Conservation (phyloP, 2,113 vertebrate species). For the Saccopteryx leptura region DNA sequence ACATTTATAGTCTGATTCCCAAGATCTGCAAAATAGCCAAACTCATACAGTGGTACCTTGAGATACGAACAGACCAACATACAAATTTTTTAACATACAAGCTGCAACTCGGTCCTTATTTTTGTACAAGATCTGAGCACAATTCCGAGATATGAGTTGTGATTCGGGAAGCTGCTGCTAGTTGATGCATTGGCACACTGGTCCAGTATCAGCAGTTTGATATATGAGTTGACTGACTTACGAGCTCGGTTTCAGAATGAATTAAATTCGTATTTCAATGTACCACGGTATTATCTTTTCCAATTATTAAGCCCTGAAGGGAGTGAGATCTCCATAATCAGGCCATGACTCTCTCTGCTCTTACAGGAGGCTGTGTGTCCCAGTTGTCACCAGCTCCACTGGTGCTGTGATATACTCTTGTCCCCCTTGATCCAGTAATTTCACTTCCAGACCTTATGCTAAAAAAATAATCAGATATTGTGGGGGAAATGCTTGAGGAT, state of each 20-base stretch:
- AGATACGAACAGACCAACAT: too few relatives aligned
- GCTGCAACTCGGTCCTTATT: too few relatives aligned
- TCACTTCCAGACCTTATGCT: background rate
- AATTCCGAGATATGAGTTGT: too few relatives aligned
- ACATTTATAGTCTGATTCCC: conserved; percentile 64
- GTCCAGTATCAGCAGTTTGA: too few relatives aligned
- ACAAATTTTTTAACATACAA: too few relatives aligned
- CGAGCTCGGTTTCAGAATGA: too few relatives aligned
- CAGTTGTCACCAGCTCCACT: background rate
- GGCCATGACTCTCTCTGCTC: background rate
- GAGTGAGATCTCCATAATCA: background rate
- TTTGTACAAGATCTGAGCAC: too few relatives aligned
- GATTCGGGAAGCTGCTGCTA: too few relatives aligned
- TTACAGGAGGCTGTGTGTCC: background rate
- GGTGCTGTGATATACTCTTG: background rate
- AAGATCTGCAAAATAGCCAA: conserved; percentile 41
- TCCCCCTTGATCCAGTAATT: conserved; percentile 17
- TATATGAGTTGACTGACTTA: too few relatives aligned
- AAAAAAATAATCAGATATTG: conserved; percentile 53
- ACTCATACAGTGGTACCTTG: too few relatives aligned
- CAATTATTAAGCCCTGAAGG: background rate
- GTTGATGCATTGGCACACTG: too few relatives aligned
- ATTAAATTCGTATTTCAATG: too few relatives aligned
- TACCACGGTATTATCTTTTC: conserved; percentile 34
- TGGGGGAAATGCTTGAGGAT: background rate